Percentiles rank a stretch among this genome's conserved stretches.
phyloP scores from a whole-genome alignment of 2,113 vertebrate species.

The Microtus ochrogaster region DNA sequence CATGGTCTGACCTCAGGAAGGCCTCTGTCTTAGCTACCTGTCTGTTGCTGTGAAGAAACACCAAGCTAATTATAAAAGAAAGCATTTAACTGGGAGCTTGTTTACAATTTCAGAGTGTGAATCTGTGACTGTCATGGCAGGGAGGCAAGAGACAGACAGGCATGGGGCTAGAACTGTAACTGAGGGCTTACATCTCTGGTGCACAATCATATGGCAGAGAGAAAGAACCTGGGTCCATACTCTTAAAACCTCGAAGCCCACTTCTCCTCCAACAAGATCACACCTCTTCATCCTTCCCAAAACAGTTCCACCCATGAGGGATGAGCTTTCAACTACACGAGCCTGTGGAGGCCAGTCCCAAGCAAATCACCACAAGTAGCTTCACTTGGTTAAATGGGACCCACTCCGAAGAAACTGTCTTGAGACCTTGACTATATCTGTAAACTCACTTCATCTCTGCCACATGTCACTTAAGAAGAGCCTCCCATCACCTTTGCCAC shows the following conservation, averaged over 20 bases:
- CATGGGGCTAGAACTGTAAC: background rate
- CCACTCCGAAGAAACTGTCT: background rate
- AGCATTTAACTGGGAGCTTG: background rate
- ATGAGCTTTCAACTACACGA: background rate
- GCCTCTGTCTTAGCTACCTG: background rate
- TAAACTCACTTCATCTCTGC: constrained; percentile 30
- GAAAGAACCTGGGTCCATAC: background rate
- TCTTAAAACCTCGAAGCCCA: background rate
- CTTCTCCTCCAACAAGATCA: background rate
- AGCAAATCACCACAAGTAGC: background rate
- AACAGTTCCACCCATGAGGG: background rate
- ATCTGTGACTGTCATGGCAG: background rate
- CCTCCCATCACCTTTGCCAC: background rate
- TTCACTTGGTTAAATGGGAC: background rate
- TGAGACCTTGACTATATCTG: background rate
- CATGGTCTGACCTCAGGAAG: background rate
- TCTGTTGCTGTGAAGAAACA: background rate
- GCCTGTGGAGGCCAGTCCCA: background rate
- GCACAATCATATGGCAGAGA: background rate
- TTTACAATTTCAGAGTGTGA: background rate
- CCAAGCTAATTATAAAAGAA: background rate
- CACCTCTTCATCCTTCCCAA: background rate
- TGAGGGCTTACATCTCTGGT: background rate
- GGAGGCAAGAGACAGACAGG: background rate
- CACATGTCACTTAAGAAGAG: background rate